Base-by-base conservation (phyloP, 2,113 vertebrate species). In the Psittacara wagleri region DNA sequence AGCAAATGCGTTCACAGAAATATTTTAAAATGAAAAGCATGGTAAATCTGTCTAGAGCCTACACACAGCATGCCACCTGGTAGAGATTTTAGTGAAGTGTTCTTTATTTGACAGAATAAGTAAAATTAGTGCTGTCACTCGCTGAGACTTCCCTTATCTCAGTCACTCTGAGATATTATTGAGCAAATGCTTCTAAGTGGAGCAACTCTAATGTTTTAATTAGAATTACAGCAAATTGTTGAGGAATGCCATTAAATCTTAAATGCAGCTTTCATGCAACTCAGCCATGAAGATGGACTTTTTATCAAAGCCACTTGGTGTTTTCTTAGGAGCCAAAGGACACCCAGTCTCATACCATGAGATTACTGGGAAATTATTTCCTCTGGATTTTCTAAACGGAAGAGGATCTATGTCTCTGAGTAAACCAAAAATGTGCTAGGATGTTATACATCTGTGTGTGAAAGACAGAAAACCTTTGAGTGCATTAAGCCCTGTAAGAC, bases 11-110 rank as follows among this genome's bases (percentile, higher is more conserved):
- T 94, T 97, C 94, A 91, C 86, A 92, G 96, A 96, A 97, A 97
- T 97, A 95, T 97, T 98, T 97, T 87, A 93, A 97, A 98, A 96
- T 94, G 87, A 96, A 96, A 97, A 72, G 64, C 57, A 27, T 95
- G 97, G 95, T 97, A 89, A 98, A 98, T 97, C 95, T 97, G 91
- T 96, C 96, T 90, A 9, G 49, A 95, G 72, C 11, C 51, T 67
- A 35, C 33, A 75, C 17, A 23, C 31, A 57, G 49, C 17, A 62
- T 97, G 94, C 96, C 97, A 98, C 97, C 97, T 98, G 96, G 94
- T 97, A 86, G 90, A 87, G 88, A 79, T 95, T 97, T 97, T 97
- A 97, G 97, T 95, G 93, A 97, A 91, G 87, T 83, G 3, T 81
- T 97, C 72, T 92, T 88, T 80, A 67, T 88, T 97, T 91, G 94